A percentile compares a stretch with the other conserved stretches of the same genome.
These are phyloP conservation scores for Origma solitaria DNA, from an alignment of 2,113 vertebrate species.

Conservation along the genomic window DNA sequence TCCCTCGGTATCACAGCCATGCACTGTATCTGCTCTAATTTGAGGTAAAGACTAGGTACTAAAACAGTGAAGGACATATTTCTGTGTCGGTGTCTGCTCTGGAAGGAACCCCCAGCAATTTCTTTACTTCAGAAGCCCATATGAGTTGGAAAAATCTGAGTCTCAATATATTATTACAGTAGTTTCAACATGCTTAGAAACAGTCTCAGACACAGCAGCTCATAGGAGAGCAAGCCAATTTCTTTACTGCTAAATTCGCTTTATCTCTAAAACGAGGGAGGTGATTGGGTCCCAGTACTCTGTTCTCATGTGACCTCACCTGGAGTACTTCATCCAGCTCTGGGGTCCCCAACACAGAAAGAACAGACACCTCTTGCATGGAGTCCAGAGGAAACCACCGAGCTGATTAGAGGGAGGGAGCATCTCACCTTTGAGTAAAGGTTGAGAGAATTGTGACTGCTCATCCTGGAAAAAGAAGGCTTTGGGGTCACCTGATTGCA, in stretches of 20 bases:
- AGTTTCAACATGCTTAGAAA: not conserved
- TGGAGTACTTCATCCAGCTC: not conserved
- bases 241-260: not conserved
- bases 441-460: fast-evolving
- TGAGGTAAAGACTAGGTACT: fast-evolving
- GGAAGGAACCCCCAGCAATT: not conserved
- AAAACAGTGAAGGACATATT: not conserved
- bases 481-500: not conserved
- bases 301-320: not conserved
- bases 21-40: not conserved
- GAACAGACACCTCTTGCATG: not conserved
- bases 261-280: not conserved
- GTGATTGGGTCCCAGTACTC: not conserved
- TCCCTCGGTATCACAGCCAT: not conserved
- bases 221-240: not conserved
- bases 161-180: not conserved
- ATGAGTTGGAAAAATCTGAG: not conserved
- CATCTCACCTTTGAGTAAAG: not conserved
- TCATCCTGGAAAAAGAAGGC: not conserved
- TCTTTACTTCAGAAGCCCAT: not conserved
- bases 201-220: not conserved
- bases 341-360: not conserved
- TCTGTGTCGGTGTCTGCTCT: not conserved
- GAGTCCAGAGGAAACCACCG: not conserved
- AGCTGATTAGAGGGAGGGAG: not conserved